Evolutionary conservation across 1,140 invertebrate species (phyloP), one percentile per base, ranked within the genome.

Genomic region (Coptotermes formosanus): DNA sequence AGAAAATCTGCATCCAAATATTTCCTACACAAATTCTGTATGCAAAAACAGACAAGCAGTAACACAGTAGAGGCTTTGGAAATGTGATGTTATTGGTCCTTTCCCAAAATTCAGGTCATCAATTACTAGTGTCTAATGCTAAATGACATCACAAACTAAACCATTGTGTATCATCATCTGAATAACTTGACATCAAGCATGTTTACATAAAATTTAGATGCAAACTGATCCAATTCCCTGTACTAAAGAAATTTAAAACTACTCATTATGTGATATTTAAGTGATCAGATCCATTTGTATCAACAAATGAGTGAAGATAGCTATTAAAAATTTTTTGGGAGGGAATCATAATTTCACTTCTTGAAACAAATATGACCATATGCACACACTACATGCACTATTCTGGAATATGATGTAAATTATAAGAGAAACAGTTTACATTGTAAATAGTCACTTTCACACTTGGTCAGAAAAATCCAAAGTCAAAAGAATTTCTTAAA

Each of bases 71-170:
- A 64, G 59, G 59, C 59, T 64, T 64, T 64, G 64, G 52, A 69
- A 69, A 69, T 69, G 64, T 69, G 64, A 69, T 69, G 64, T 69
- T 69, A 69, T 12, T 69, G 64, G 64, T 69, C 64, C 64, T 69
- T 69, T 69, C 23, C 64, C 64, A 69, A n/a, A 30, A n/a, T 69
- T 69, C 64, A n/a, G 25, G 64, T 69, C 25, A 69, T 69, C 19
- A 69, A 69, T 69, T 69, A 69, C 12, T 69, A n/a, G 7, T n/a
- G 25, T 30, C 64, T n/a, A n/a, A 69, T 30, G n/a, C 25, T 69
- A 69, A 69, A n/a, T 69, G 7, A 69, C 12, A 69, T n/a, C 19
- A 69, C 3, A n/a, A 8, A 69, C 19, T 8, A 69, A 69, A n/a
- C 9, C 64, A 30, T 9, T 69, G 6, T 12, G n/a, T 12, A 69